Percentiles rank a stretch among this genome's conserved stretches.
phyloP scores from a whole-genome alignment of 2,888 invertebrate species.

The Entomobrya proxima region DNA sequence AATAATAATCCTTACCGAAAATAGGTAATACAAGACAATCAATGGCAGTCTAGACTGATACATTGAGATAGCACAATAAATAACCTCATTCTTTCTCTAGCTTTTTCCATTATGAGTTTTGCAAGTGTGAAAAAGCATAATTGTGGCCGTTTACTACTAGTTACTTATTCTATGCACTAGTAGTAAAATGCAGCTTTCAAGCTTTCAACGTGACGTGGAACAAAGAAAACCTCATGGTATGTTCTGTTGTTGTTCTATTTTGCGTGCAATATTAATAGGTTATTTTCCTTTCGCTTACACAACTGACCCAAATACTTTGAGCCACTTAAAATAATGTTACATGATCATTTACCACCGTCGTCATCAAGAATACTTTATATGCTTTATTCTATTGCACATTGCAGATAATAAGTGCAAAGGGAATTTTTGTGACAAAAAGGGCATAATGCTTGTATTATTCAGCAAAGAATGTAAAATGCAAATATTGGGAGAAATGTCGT shows the following conservation, averaged over 20 bases:
- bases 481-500: not conserved
- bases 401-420: no score
- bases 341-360: not conserved
- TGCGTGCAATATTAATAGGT: not conserved
- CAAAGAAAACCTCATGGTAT: no score
- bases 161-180: slow-evolving; percentile 2
- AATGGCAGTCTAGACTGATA: not conserved
- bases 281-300: slow-evolving; percentile 11
- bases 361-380: no score
- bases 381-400: no score
- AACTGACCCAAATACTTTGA: slow-evolving; percentile 49
- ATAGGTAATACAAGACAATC: no score
- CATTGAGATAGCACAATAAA: not conserved
- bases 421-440: not conserved
- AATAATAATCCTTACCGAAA: no score
- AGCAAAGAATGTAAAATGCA: slow-evolving; percentile 7
- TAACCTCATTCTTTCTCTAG: not conserved
- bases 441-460: not conserved
- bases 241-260: no score
- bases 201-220: not conserved
- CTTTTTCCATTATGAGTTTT: not conserved
- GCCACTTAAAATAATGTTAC: slow-evolving; percentile 20
- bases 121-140: not conserved
- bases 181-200: not conserved
- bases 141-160: not conserved